Percentiles rank a stretch among this genome's conserved stretches.
Evolutionary conservation across 2,113 vertebrate genomes (phyloP).

Genomic region (Aspiorhynchus laticeps): DNA sequence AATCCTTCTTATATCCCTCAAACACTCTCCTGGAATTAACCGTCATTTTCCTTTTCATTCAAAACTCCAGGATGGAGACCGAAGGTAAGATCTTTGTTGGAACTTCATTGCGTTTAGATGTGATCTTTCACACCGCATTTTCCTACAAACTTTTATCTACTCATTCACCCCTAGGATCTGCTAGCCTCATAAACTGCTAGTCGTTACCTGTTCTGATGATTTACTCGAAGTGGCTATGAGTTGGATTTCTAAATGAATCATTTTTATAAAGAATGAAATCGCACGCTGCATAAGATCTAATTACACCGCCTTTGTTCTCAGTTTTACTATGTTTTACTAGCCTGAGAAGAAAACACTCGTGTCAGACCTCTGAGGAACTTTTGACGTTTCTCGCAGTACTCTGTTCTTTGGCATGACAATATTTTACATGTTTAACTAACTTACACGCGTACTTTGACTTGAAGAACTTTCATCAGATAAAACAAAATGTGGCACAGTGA

Average conservation of each 20-base stretch:
- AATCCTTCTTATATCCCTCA: neutral
- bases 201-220: neutral
- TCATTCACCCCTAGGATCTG: neutral
- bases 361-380: conserved; percentile 30
- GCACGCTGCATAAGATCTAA: neutral
- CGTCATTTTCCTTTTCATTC: conserved; percentile 29
- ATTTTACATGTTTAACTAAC: conserved; percentile 1
- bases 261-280: neutral
- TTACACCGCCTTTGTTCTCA: too few species aligned
- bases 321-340: neutral
- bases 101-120: neutral
- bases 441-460: neutral
- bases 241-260: neutral
- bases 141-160: conserved; percentile 6
- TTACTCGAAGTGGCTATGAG: too few species aligned
- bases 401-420: conserved; percentile 4
- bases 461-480: neutral
- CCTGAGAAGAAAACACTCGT: conserved; percentile 1
- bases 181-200: neutral
- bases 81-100: conserved; percentile 34
- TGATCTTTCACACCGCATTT: too few species aligned
- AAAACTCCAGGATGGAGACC: conserved; percentile 11
- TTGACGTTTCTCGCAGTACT: neutral
- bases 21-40: conserved; percentile 17
- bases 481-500: neutral